A percentile compares a stretch with the other conserved stretches of the same genome.
These are phyloP conservation scores for Sarcophaga rosellei DNA, from an alignment of 2,888 invertebrate genomes.

Conservation along the genomic window DNA sequence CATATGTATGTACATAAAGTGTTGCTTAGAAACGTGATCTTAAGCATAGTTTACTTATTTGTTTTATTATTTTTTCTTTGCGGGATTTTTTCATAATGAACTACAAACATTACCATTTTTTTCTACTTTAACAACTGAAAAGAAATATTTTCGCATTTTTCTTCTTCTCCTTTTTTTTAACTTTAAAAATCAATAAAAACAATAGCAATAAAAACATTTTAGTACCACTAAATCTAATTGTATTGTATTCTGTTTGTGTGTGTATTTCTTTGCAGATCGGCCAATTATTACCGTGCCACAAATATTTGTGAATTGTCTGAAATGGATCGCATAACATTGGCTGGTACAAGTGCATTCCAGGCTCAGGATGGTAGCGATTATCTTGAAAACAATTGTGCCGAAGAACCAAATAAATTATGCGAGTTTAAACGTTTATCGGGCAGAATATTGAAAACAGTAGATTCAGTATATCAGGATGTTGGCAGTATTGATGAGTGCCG, in stretches of 20 bases:
- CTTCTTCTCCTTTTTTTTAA: too few relatives aligned
- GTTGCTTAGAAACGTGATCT: too few relatives aligned
- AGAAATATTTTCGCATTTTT: too few relatives aligned
- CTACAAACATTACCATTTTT: too few relatives aligned
- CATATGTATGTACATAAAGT: too few relatives aligned
- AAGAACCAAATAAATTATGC: constrained; percentile 94
- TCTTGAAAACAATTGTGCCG: constrained; percentile 95
- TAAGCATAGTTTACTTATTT: too few relatives aligned
- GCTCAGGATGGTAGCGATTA: constrained; percentile 88
- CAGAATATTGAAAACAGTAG: constrained; percentile 94
- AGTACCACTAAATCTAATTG: constrained; percentile 37
- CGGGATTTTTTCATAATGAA: too few relatives aligned
- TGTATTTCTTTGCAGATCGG: constrained; percentile 86
- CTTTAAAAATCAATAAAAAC: background rate
- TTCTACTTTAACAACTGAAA: too few relatives aligned
- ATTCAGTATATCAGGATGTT: constrained; percentile 95
- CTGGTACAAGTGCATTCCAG: constrained; percentile 90
- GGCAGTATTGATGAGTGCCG: constrained; percentile 93
- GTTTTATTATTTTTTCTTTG: too few relatives aligned
- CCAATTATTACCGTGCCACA: constrained; percentile 92
- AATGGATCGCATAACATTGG: constrained; percentile 95
- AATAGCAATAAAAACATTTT: constrained; percentile 43
- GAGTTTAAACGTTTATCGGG: constrained; percentile 95
- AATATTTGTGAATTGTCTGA: constrained; percentile 93
- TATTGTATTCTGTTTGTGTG: constrained; percentile 32